A percentile compares a stretch with the other conserved stretches of the same genome.
These are phyloP conservation scores for Dorcus hopei DNA, from an alignment of 2,888 invertebrate genomes.

Conservation along the genomic window DNA sequence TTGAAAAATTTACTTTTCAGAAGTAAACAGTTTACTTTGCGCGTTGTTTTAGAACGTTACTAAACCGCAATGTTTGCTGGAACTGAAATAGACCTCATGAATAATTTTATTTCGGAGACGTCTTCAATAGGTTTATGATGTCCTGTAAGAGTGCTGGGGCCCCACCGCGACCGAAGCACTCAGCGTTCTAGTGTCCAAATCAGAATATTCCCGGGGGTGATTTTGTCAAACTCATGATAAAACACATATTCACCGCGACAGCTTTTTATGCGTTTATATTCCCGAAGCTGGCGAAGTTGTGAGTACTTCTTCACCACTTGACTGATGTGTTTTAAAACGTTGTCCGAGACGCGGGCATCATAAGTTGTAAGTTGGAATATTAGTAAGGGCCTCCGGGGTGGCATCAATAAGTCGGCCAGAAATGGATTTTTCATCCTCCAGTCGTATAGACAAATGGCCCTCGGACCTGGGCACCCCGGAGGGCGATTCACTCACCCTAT, in stretches of 20 bases:
- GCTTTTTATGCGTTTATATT: constrained; percentile 31
- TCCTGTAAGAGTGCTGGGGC: constrained; percentile 20
- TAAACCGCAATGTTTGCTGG: no score
- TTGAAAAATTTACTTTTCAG: no score
- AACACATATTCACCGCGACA: constrained; percentile 42
- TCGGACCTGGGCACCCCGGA: constrained; percentile 43
- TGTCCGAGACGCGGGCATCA: constrained; percentile 38
- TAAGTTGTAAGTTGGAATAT: constrained; percentile 45
- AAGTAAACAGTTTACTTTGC: no score
- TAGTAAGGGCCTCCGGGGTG: constrained; percentile 44
- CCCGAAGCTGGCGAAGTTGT: constrained; percentile 1
- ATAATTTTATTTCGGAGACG: not conserved
- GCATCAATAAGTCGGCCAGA: constrained; percentile 53
- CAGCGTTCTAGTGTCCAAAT: constrained; percentile 47
- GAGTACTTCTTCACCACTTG: constrained; percentile 25
- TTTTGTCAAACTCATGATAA: constrained; percentile 41
- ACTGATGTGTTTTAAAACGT: constrained; percentile 47
- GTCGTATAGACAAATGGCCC: constrained; percentile 47
- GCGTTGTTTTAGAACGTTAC: no score
- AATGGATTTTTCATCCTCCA: constrained; percentile 53
- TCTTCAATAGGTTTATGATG: not conserved
- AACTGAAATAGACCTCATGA: not conserved
- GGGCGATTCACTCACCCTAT: constrained; percentile 34
- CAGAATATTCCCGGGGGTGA: constrained; percentile 40
- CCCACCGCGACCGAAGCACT: constrained; percentile 40